Evolutionary conservation across 2,888 invertebrate genomes (phyloP).

Genomic region (Drosophila kambysellisi): DNA sequence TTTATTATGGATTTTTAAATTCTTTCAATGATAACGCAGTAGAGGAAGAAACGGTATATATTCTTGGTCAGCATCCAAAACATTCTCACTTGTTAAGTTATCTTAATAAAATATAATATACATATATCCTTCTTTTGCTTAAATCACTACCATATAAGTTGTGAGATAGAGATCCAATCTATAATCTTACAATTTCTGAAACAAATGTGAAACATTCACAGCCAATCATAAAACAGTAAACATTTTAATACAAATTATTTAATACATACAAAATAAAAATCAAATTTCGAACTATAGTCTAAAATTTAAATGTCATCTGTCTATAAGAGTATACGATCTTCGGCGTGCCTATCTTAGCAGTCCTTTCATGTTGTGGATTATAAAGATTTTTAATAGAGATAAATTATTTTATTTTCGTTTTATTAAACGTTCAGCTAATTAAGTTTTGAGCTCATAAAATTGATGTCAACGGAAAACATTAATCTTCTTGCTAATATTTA

Average conservation of each 20-base stretch:
- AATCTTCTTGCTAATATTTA: not conserved
- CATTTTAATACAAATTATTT: not conserved
- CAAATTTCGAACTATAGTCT: not conserved
- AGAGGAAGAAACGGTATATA: not conserved
- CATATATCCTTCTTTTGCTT: not conserved
- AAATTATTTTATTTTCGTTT: not conserved
- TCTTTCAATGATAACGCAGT: not conserved
- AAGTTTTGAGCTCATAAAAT: not conserved
- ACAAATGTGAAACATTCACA: not conserved
- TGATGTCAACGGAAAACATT: not conserved
- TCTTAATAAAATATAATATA: not conserved
- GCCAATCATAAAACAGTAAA: not conserved
- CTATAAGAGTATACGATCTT: not conserved
- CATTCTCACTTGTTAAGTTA: not conserved
- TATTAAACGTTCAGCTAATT: not conserved
- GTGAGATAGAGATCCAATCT: not conserved
- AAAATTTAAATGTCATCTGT: not conserved
- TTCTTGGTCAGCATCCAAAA: not conserved
- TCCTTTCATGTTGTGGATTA: not conserved
- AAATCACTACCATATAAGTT: not conserved
- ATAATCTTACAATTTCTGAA: not conserved
- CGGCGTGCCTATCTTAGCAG: not conserved
- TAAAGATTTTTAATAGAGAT: not conserved
- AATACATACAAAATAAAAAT: not conserved
- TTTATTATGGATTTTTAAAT: not conserved